Base-by-base conservation (phyloP, 64 coral and sea anemone species). In the Orbicella faveolata region DNA sequence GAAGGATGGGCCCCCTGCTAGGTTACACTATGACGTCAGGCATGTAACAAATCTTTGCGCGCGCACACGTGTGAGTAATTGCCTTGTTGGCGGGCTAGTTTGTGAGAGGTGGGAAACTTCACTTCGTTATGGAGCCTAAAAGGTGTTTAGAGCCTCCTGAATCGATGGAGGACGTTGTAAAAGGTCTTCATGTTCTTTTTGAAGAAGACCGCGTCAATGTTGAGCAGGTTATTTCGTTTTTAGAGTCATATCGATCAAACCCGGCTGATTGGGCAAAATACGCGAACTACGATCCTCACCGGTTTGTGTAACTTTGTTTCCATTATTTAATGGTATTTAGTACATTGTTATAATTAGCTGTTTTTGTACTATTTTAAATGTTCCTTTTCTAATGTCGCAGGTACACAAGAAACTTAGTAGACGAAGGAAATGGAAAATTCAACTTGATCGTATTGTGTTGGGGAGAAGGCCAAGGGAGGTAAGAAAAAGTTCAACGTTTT, bases 401-500 rank as follows among this genome's bases (percentile, higher is more conserved):
- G 48, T 98, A 95, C 61, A 98, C 96, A 36, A 92, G 96, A 39
- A 98, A 98, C 34, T 90, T 98, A 16, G 96, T 98, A 69, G 96
- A 98, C 36, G 90, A 95, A 90, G 96, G 96, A 83, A 98, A 98
- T 80, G 96, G 96, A 9, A 98, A 98, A 34, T 98, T 95, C 30
- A 98, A 98, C 63, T 65, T 98, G 77, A 98, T 98, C 61, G 78
- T 98, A 4, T 86, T 98, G 75, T 98, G 96, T 74, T 98, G 96
- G 96, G 89, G 96, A 13, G 96, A 98, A 74, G 96, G 96, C 0
- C 96, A 98, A 37, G 96, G 96, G 61, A 98, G 96, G 96, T 98
- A 81, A 33, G 88, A 1, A 6, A 0, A 82, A 77, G 7, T 30
- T 16, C 51, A n/a, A 75, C n/a, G 73, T 33, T 75, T 36, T 75